A percentile compares a stretch with the other conserved stretches of the same genome.
Evolutionary conservation across 1,140 invertebrate genomes (phyloP).

Genomic region (Cheumatopsyche charites): DNA sequence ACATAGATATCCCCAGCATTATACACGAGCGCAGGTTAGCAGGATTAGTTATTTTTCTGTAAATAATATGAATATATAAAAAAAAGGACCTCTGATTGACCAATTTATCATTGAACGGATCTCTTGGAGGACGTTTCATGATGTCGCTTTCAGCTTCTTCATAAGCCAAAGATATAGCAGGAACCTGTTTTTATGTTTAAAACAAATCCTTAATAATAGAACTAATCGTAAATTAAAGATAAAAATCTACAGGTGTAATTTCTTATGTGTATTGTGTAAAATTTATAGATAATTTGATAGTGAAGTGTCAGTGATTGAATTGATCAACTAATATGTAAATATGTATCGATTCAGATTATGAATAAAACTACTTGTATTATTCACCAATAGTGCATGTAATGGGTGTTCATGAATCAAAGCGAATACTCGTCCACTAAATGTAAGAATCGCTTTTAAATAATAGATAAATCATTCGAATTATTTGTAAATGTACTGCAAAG

Average conservation of each 20-base stretch:
- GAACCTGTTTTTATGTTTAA: constrained; percentile 51
- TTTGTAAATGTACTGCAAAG: constrained; percentile 4
- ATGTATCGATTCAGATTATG: not conserved
- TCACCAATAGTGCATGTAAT: not conserved
- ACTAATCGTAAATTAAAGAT: not conserved
- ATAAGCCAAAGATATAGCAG: constrained; percentile 82
- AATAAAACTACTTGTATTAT: constrained; percentile 9
- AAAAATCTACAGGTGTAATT: too few species aligned
- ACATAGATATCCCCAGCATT: constrained; percentile 40
- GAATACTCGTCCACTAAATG: constrained; percentile 3
- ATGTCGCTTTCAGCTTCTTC: constrained; percentile 84
- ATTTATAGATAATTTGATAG: too few species aligned
- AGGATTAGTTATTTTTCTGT: constrained; percentile 45
- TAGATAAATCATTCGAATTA: not conserved
- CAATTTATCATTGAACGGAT: constrained; percentile 77
- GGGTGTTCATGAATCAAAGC: constrained; percentile 12
- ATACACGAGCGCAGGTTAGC: constrained; percentile 41
- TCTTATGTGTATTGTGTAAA: too few species aligned
- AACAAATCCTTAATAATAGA: constrained; percentile 10
- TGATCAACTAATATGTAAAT: not conserved
- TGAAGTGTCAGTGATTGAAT: too few species aligned
- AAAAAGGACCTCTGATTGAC: constrained; percentile 71
- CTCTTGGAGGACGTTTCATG: constrained; percentile 78
- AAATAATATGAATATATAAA: constrained; percentile 39
- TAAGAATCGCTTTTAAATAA: not conserved